Base-by-base conservation (phyloP, 2,113 vertebrate genomes). In the Pycnonotus jocosus region DNA sequence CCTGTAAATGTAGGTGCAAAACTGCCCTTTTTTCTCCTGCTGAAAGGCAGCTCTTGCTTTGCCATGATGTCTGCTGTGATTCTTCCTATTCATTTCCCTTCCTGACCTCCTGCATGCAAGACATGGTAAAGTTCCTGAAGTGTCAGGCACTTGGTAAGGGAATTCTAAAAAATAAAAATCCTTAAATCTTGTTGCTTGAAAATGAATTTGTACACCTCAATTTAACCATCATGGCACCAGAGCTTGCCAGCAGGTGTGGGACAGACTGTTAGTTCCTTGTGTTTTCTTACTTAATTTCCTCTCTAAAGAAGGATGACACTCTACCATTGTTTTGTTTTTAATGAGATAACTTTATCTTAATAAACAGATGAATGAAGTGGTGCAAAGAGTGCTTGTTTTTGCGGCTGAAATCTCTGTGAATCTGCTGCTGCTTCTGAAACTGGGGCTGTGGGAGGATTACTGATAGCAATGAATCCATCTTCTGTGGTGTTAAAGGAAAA, bases 1-100 rank as follows among this genome's bases (percentile, higher is more conserved):
- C 42, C 70, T 62, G 20, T 54, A 33, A 74, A 40, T 27, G 30
- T 2, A 0, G 1, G 8, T 6, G 30, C 37, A 31, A 17, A 58
- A 19, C 27, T 68, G 14, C 48, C 20, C n/a, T n/a, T 30, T 69
- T 28, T 69, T 23, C 24, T n/a, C 24, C 53, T 61, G 54, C 79
- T 65, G 2, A 21, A 28, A 18, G 37, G 15, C 15, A 42, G 8
- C 51, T 64, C 23, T 64, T 10, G 16, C 23, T 78, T 81, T 31
- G 17, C 2, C 23, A 9, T 30, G 1, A 2, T 33, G 8, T 44
- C 12, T 53, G 1, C 19, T 33, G 15, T 0, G 3, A 35, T 44
- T 62, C 66, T 71, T 57, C 56, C 30, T 18, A 1, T 18, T 74
- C 4, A 0, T 71, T 71, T 76, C 13, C 44, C 44, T 65, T 65